These are phyloP conservation scores for Anastrepha ludens DNA, from an alignment of 1,140 invertebrate genomes.

Conservation along the genomic window DNA sequence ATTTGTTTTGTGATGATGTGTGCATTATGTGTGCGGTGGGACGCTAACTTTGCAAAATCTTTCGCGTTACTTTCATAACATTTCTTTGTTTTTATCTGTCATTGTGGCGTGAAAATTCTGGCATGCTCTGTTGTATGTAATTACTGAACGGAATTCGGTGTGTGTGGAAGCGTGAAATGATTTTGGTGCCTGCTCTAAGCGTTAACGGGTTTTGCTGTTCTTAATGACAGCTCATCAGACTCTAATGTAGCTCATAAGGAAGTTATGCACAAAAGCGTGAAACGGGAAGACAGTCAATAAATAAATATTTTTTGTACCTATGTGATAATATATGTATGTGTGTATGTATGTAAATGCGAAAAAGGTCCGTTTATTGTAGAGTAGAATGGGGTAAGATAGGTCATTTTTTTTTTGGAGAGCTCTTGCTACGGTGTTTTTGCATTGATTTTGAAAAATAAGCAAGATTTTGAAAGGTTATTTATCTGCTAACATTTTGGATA, in stretches of 20 bases:
- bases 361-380: no score
- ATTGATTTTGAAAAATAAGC: no score
- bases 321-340: no score
- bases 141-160: neutral
- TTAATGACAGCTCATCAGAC: neutral
- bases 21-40: neutral
- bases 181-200: neutral
- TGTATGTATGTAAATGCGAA: no score
- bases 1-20: neutral
- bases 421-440: no score
- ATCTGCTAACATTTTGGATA: no score
- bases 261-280: neutral
- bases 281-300: neutral
- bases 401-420: no score
- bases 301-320: no score
- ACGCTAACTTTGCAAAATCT: neutral
- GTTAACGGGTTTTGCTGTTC: neutral
- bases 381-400: no score
- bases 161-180: conserved; percentile 30
- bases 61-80: neutral
- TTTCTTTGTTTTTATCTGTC: neutral
- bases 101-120: conserved; percentile 14
- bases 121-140: neutral
- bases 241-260: neutral
- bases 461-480: no score